A percentile compares a stretch with the other conserved stretches of the same genome.
These are phyloP conservation scores for Thalassophryne amazonica DNA, from an alignment of 2,797 vertebrate species.

Conservation along the genomic window DNA sequence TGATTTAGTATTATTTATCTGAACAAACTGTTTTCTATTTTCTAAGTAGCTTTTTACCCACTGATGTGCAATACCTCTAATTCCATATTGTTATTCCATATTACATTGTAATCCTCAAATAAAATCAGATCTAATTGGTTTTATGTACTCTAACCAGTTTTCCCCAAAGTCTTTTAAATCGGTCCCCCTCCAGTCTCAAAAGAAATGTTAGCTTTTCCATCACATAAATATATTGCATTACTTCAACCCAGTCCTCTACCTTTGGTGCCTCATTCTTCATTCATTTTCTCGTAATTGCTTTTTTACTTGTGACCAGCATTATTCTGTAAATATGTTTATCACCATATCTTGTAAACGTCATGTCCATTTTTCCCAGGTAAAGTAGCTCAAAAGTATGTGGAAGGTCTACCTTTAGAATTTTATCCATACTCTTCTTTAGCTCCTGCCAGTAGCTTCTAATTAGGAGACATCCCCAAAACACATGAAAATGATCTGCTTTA, in stretches of 20 bases:
- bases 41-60: no score
- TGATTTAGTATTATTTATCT: no score
- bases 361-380: not conserved
- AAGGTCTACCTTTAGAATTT: not conserved
- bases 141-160: no score
- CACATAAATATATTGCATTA: not conserved
- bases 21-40: no score
- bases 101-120: no score
- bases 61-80: no score
- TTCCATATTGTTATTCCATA: no score
- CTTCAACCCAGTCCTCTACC: not conserved
- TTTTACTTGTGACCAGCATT: not conserved
- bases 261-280: not conserved
- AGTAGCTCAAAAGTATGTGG: not conserved
- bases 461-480: no score
- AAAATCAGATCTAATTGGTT: no score
- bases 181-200: not conserved
- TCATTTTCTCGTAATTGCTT: constrained; percentile 2
- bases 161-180: not conserved
- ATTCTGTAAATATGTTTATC: not conserved
- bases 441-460: no score
- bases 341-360: not conserved
- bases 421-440: not conserved
- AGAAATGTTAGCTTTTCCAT: constrained; percentile 3
- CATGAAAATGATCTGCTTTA: no score